Conservation (phyloP, 2,797 vertebrate genomes). For the Neosalanx taihuensis region DNA sequence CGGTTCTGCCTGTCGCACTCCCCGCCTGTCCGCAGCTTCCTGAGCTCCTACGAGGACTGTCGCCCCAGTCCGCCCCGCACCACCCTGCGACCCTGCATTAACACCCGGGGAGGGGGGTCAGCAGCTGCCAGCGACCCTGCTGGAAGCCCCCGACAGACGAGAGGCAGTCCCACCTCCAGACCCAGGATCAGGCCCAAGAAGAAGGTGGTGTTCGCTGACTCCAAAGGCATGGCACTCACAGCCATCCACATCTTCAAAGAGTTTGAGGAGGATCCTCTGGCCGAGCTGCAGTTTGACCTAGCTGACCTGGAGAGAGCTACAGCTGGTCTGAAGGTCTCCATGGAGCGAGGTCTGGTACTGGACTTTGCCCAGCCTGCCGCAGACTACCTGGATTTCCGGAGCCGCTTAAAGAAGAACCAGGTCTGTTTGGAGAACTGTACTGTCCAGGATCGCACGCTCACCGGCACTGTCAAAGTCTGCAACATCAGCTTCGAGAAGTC, state of each 20-base stretch:
- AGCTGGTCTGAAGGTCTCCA: constrained; percentile 70
- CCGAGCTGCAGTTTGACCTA: constrained; percentile 84
- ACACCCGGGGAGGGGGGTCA: constrained; percentile 63
- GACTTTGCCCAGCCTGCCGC: constrained; percentile 83
- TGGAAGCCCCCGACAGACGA: neutral
- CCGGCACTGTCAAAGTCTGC: constrained; percentile 85
- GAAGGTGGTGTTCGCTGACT: constrained; percentile 86
- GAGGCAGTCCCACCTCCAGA: constrained; percentile 52
- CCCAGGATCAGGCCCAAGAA: constrained; percentile 79
- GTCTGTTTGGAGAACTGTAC: constrained; percentile 88
- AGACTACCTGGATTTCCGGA: constrained; percentile 88
- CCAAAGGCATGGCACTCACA: constrained; percentile 82
- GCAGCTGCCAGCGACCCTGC: constrained; percentile 54
- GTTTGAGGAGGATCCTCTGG: constrained; percentile 72
- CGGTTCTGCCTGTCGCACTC: constrained; percentile 87
- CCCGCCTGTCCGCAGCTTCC: constrained; percentile 80
- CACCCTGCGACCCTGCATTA: constrained; percentile 82
- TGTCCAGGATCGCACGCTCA: constrained; percentile 78
- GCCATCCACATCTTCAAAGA: constrained; percentile 83
- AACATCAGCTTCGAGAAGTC: constrained; percentile 87
- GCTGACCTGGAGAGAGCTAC: constrained; percentile 75
- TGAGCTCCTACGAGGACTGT: constrained; percentile 76
- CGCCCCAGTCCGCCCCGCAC: constrained; percentile 34
- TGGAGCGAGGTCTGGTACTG: constrained; percentile 78
- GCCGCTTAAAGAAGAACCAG: constrained; percentile 81